Percentiles rank a stretch among this genome's conserved stretches.
Evolutionary conservation across 2,113 vertebrate species (phyloP).

Genomic region (Todiramphus saurophagus): DNA sequence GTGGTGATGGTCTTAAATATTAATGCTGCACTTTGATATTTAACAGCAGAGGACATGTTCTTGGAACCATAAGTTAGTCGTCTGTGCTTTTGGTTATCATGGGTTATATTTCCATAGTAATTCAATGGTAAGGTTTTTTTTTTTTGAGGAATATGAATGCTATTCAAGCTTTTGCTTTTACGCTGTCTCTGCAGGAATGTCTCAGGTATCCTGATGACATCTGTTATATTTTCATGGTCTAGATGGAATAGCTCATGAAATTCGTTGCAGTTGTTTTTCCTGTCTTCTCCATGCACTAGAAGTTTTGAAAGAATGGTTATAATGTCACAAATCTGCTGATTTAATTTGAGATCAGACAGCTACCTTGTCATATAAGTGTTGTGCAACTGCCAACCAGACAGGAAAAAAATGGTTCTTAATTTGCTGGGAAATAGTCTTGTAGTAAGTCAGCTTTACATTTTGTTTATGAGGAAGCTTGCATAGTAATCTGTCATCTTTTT

Average conservation of each 20-base stretch:
- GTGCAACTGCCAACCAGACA: neutral
- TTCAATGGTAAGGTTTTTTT: neutral
- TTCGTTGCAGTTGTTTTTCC: neutral
- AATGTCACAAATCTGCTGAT: neutral
- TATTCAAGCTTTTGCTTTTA: neutral
- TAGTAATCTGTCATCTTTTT: neutral
- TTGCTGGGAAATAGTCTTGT: neutral
- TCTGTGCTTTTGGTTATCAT: neutral
- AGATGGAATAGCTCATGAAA: neutral
- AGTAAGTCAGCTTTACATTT: neutral
- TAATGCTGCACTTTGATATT: neutral
- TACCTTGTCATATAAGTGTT: neutral
- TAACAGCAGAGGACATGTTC: neutral
- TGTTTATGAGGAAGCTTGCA: neutral
- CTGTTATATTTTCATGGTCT: neutral
- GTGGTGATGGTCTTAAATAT: neutral
- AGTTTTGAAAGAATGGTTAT: neutral
- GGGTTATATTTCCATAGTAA: neutral
- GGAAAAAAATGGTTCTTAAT: neutral
- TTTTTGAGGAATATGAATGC: neutral
- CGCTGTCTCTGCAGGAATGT: neutral
- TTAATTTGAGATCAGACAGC: constrained; percentile 8
- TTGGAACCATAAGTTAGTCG: neutral
- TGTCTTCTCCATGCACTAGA: neutral
- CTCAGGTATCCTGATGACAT: neutral